Base-by-base conservation (phyloP, 1,140 invertebrate species). In the Macrosteles quadrilineatus region DNA sequence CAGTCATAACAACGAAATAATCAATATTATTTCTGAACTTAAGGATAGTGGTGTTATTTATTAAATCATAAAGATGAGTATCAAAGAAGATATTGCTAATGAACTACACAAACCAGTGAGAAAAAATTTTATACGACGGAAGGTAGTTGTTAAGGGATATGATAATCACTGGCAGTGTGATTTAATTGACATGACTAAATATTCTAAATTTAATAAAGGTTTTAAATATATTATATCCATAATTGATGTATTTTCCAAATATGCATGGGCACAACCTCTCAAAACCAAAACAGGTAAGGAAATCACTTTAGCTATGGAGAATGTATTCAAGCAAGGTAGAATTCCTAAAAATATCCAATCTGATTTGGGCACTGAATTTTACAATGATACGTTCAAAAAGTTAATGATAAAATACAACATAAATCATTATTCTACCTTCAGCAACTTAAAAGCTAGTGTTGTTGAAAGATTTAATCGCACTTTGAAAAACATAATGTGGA, bases 171-270 rank as follows among this genome's bases (percentile, higher is more conserved):
- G 53, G 69, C 75, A 76, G 67, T 36, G 55, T 11, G 75, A 76
- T 75, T 69, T 76, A 21, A 68, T 68, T 14, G 69, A 76, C 45
- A 67, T 76, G 32, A 47, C 32, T n/a, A 23, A 19, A 43, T 70
- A 73, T 55, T n/a, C 17, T 66, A 70, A 67, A 72, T 29, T 74
- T 23, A 82, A 83, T 73, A 70, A 76, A 64, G 72, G 72, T 12
- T 72, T 72, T 71, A 77, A 77, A 45, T 82, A 80, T 74, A 73
- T 83, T 50, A 71, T 83, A 64, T 77, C 75, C 19, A 74, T 78
- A 23, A 81, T 82, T 72, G 79, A 84, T 76, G 73, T 78, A 23
- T 81, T 82, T 74, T 77, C 29, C 9, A 67, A 19, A 30, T 67
- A 40, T 25, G 40, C 31, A 1, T 43, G 23, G 23, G 6, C 17